Conservation (phyloP, 2,888 invertebrate species). For the Temnothorax ravouxi region DNA sequence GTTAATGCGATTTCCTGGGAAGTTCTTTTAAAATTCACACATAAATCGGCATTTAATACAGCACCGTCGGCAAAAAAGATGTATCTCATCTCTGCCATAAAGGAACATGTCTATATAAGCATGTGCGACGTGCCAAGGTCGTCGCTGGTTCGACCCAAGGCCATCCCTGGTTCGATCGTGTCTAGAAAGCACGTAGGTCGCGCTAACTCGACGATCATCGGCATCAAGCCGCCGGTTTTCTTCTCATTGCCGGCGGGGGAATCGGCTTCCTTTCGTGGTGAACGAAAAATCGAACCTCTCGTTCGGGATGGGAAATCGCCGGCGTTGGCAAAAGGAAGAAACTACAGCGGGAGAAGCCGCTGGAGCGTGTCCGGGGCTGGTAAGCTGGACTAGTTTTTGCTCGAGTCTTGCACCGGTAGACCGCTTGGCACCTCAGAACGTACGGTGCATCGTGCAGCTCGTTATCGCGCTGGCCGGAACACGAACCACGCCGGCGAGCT, state of each 20-base stretch:
- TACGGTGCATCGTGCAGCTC: slow-evolving; percentile 52
- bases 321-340: slow-evolving; percentile 53
- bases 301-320: slow-evolving; percentile 58
- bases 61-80: background rate
- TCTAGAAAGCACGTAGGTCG: slow-evolving; percentile 38
- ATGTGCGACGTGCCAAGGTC: slow-evolving; percentile 46
- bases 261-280: slow-evolving; percentile 56
- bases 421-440: slow-evolving; percentile 82
- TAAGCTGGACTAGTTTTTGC: slow-evolving; percentile 79
- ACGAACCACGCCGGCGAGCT: slow-evolving; percentile 25
- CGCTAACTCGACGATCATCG: slow-evolving; percentile 49
- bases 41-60: background rate
- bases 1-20: background rate
- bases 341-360: slow-evolving; percentile 24
- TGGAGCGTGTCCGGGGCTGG: slow-evolving; percentile 65
- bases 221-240: slow-evolving; percentile 42
- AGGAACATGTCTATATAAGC: slow-evolving; percentile 15
- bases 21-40: background rate
- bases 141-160: slow-evolving; percentile 39
- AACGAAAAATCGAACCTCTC: slow-evolving; percentile 54
- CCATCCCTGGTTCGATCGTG: slow-evolving; percentile 1
- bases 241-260: slow-evolving; percentile 15
- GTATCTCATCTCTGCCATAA: slow-evolving; percentile 20
- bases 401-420: slow-evolving; percentile 77
- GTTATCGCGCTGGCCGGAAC: slow-evolving; percentile 36